A percentile compares a stretch with the other conserved stretches of the same genome.
These are phyloP conservation scores for Deroptyus accipitrinus DNA, from an alignment of 2,113 vertebrate genomes.

Conservation along the genomic window DNA sequence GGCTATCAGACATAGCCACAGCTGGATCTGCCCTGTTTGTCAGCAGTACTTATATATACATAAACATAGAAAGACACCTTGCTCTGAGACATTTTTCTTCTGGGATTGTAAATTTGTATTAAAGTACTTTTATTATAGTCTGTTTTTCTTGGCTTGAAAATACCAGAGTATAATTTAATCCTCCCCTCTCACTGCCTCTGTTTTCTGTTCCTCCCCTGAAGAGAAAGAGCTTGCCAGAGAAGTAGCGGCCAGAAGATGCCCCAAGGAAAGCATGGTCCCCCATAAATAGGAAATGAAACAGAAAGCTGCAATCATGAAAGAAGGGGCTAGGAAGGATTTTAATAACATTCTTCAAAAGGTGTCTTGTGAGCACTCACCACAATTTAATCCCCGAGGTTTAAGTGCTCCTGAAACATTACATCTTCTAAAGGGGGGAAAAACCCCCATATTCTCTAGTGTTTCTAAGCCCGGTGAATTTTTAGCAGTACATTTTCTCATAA, in stretches of 20 bases:
- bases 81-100: background rate
- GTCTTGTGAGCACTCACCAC: background rate
- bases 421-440: background rate
- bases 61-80: background rate
- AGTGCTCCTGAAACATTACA: background rate
- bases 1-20: background rate
- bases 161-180: constrained; percentile 25
- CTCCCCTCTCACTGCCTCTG: background rate
- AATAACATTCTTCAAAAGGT: constrained; percentile 40
- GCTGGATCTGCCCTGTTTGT: background rate
- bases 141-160: constrained; percentile 25
- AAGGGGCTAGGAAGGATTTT: constrained; percentile 6
- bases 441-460: background rate
- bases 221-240: background rate
- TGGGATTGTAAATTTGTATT: background rate
- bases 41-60: background rate
- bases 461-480: background rate
- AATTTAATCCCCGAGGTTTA: background rate
- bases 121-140: background rate
- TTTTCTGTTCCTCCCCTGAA: constrained; percentile 19
- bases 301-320: constrained; percentile 15
- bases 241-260: background rate
- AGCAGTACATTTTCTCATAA: background rate
- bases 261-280: background rate
- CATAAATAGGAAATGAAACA: constrained; percentile 51